phyloP scores from a whole-genome alignment of 2,888 invertebrate species.

The Rotaria socialis region DNA sequence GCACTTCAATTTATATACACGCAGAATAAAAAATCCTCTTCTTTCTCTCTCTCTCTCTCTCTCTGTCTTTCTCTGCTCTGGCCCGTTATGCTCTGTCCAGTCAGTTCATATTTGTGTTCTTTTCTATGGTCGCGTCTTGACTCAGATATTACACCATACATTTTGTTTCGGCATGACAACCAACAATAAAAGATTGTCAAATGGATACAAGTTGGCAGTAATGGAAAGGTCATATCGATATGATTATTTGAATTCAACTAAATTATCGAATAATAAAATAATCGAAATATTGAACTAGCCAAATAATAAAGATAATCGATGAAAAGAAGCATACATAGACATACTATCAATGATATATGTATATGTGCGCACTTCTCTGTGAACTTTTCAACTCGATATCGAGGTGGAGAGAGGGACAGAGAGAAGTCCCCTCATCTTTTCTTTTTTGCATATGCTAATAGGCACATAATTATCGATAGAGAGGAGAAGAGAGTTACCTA shows the following conservation, averaged over 20 bases:
- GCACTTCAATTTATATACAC: not conserved
- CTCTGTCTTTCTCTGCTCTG: not conserved
- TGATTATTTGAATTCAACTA: not conserved
- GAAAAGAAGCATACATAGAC: not conserved
- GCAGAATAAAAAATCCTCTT: not conserved
- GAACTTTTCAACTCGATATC: conserved; percentile 19
- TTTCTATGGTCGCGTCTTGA: not conserved
- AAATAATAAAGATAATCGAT: not conserved
- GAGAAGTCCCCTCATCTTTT: not conserved
- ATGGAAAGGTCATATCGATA: not conserved
- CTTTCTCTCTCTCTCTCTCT: not conserved
- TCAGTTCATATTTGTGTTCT: conserved; percentile 17
- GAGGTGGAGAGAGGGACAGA: not conserved
- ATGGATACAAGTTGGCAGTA: not conserved
- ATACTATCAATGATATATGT: not conserved
- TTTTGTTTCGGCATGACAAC: too few relatives aligned
- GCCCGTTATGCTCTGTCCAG: not conserved
- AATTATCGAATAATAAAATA: not conserved
- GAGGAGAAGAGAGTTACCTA: conserved; percentile 6
- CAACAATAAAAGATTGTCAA: not conserved
- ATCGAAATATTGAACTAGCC: not conserved
- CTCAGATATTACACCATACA: not conserved
- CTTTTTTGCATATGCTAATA: conserved; percentile 13
- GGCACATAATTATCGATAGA: conserved; percentile 15
- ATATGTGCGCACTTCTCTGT: not conserved